These are phyloP conservation scores for Cantharis rustica DNA, from an alignment of 2,888 invertebrate genomes.

Conservation along the genomic window DNA sequence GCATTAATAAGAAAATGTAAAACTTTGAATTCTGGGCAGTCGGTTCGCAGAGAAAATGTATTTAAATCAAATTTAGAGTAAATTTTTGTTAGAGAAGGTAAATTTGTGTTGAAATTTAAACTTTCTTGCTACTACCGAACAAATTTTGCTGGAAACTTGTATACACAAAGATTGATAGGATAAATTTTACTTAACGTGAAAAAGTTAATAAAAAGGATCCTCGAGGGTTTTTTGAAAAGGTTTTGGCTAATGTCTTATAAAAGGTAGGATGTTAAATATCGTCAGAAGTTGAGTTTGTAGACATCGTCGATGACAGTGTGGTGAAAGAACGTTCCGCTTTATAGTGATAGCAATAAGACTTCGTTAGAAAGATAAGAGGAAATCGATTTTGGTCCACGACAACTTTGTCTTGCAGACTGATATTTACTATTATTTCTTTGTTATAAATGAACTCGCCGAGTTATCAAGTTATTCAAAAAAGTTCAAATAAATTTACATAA, in stretches of 20 bases:
- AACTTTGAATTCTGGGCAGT: neutral
- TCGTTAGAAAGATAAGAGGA: constrained; percentile 24
- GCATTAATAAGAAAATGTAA: neutral
- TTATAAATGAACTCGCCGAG: neutral
- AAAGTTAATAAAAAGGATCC: neutral
- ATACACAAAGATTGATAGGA: neutral
- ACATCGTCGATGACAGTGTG: neutral
- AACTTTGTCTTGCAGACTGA: constrained; percentile 8
- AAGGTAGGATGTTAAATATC: neutral
- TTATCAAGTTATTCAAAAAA: neutral
- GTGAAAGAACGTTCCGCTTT: constrained; percentile 15
- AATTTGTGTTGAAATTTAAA: neutral
- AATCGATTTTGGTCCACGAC: constrained; percentile 19
- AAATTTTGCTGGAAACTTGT: neutral
- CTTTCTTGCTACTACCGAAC: neutral
- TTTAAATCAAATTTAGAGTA: neutral
- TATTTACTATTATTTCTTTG: constrained; percentile 7
- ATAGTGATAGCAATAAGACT: constrained; percentile 22
- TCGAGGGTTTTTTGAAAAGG: neutral
- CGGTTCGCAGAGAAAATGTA: neutral
- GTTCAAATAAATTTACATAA: neutral
- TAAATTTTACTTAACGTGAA: neutral
- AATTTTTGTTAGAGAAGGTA: neutral
- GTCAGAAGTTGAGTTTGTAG: neutral
- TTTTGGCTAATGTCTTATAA: neutral